A percentile compares a stretch with the other conserved stretches of the same genome.
Conservation (phyloP, 2,113 vertebrate species). For the Neolamprologus devosi region DNA sequence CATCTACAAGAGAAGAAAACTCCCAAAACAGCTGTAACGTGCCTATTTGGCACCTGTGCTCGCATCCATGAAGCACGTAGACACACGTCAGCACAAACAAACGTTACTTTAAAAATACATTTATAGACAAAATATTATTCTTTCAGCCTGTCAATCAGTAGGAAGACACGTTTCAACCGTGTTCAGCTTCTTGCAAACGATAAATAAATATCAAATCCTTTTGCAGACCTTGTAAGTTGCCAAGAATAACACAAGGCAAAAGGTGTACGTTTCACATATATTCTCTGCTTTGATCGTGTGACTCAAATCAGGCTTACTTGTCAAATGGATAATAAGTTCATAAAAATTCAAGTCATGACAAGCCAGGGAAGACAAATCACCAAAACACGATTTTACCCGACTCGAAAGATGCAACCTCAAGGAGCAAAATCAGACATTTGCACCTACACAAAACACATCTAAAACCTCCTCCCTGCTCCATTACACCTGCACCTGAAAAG, state of each 20-base stretch:
- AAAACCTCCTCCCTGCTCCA: not conserved
- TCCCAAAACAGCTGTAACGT: conserved; percentile 52
- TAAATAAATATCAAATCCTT: not conserved
- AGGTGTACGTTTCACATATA: not conserved
- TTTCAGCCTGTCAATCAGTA: not conserved
- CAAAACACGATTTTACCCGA: not conserved
- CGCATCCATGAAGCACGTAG: not conserved
- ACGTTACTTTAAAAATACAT: not conserved
- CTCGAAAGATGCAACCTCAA: not conserved
- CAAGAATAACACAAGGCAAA: not conserved
- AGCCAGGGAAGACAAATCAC: not conserved
- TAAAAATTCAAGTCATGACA: conserved; percentile 12
- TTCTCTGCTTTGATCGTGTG: not conserved
- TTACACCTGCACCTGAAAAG: conserved; percentile 43
- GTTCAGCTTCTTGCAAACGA: not conserved
- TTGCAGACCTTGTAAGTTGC: not conserved
- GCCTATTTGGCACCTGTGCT: not conserved
- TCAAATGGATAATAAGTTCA: not conserved
- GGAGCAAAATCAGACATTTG: not conserved
- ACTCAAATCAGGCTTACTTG: not conserved
- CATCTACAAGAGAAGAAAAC: conserved; percentile 33
- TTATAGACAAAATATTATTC: not conserved
- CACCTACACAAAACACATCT: not conserved
- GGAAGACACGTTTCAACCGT: not conserved
- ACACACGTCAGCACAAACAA: not conserved